A percentile compares a stretch with the other conserved stretches of the same genome.
Conservation (phyloP, 37 sponge, comb jelly and placozoan species). For the Aphrocallistes beatrix region DNA sequence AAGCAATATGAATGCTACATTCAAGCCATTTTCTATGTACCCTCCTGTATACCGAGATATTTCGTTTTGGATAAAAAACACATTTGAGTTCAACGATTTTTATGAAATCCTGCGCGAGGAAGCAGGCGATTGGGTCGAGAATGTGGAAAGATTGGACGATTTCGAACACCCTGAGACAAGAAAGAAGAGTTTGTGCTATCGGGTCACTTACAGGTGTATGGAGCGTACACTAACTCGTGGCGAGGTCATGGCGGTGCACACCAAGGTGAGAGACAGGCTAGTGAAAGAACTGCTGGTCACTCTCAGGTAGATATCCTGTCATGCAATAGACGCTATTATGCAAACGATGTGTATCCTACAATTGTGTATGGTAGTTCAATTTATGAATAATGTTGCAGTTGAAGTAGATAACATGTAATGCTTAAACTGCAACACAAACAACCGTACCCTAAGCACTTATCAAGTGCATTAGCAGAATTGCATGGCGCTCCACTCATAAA, state of each 20-base stretch:
- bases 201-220: constrained; percentile 73
- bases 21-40: constrained; percentile 53
- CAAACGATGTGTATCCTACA: too few species aligned
- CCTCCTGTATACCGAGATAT: constrained; percentile 66
- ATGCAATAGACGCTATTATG: too few species aligned
- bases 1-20: background rate
- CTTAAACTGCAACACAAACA: too few species aligned
- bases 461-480: too few species aligned
- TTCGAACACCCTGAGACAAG: constrained; percentile 33
- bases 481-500: too few species aligned
- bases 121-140: constrained; percentile 60
- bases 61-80: constrained; percentile 57
- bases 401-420: too few species aligned
- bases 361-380: too few species aligned
- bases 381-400: too few species aligned
- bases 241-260: constrained; percentile 44
- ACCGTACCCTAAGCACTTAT: too few species aligned
- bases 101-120: constrained; percentile 52
- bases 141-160: constrained; percentile 51
- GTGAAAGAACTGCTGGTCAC: background rate
- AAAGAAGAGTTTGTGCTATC: constrained; percentile 47
- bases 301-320: constrained; percentile 7
- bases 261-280: constrained; percentile 26
- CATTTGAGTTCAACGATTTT: constrained; percentile 48
- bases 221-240: constrained; percentile 53